Conservation (phyloP, 2,113 vertebrate species). For the Gnathonemus longibarbis region DNA sequence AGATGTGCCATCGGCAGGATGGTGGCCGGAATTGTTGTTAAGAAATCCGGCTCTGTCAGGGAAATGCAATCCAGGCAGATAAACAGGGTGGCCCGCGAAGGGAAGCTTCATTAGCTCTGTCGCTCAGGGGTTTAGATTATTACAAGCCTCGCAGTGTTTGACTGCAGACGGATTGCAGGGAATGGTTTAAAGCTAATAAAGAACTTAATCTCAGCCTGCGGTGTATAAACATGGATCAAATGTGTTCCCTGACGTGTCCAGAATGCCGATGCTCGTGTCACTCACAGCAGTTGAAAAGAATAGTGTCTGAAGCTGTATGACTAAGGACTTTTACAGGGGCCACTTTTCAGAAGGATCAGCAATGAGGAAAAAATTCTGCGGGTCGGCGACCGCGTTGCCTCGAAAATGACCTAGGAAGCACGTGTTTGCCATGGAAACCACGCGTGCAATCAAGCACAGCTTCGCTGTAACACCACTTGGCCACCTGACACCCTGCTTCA, state of each 20-base stretch:
- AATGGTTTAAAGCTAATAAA: not conserved
- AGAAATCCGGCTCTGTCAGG: not conserved
- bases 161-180: not conserved
- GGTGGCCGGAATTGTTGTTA: too few relatives aligned
- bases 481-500: not conserved
- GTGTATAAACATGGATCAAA: not conserved
- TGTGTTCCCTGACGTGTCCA: not conserved
- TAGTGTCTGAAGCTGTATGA: constrained; percentile 15
- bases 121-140: not conserved
- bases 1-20: not conserved
- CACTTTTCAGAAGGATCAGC: constrained; percentile 17
- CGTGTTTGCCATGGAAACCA: not conserved
- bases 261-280: not conserved
- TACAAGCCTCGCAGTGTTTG: not conserved
- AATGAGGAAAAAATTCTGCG: constrained; percentile 4
- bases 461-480: not conserved
- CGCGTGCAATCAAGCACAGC: not conserved
- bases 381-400: not conserved
- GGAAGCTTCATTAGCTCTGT: not conserved
- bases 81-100: too few relatives aligned
- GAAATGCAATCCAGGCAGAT: not conserved
- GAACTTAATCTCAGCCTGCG: not conserved
- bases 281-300: constrained; percentile 16
- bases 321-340: constrained; percentile 20
- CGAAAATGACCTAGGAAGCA: not conserved